A percentile compares a stretch with the other conserved stretches of the same genome.
phyloP scores from a whole-genome alignment of 2,113 vertebrate genomes.

The Phycodurus eques region DNA sequence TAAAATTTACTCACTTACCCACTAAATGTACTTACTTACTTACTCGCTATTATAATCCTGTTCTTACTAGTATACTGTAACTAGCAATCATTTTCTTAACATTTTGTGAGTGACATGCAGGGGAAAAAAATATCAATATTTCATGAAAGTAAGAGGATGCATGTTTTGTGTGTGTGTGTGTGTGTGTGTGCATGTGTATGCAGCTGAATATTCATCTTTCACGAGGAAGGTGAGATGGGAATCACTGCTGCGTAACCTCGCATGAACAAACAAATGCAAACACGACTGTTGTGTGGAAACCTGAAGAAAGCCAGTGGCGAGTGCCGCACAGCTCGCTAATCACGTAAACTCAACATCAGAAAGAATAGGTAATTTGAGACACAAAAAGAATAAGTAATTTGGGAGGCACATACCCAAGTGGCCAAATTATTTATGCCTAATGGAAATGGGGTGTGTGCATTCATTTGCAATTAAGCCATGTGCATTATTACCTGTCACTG shows the following conservation, averaged over 20 bases:
- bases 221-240: constrained; percentile 45
- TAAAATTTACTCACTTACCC: not conserved
- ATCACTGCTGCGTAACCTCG: constrained; percentile 35
- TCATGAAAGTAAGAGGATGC: constrained; percentile 39
- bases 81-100: not conserved
- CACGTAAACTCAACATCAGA: constrained; percentile 79
- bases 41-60: too few relatives aligned
- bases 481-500: constrained; percentile 75
- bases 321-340: constrained; percentile 67
- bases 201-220: constrained; percentile 48
- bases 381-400: constrained; percentile 82
- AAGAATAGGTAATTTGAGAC: constrained; percentile 80
- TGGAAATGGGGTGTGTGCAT: constrained; percentile 67
- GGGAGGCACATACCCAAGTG: constrained; percentile 76
- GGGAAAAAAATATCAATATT: constrained; percentile 46
- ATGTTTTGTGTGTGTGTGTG: constrained; percentile 24
- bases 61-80: not conserved
- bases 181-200: constrained; percentile 13
- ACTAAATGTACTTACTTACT: not conserved
- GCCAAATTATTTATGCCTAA: constrained; percentile 83
- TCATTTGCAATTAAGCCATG: constrained; percentile 74
- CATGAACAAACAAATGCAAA: constrained; percentile 50
- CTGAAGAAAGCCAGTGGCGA: constrained; percentile 74
- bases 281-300: constrained; percentile 35
- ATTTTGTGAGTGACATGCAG: constrained; percentile 31